These are phyloP conservation scores for Ptychoptera albimana DNA, from an alignment of 2,888 invertebrate species.

Conservation along the genomic window DNA sequence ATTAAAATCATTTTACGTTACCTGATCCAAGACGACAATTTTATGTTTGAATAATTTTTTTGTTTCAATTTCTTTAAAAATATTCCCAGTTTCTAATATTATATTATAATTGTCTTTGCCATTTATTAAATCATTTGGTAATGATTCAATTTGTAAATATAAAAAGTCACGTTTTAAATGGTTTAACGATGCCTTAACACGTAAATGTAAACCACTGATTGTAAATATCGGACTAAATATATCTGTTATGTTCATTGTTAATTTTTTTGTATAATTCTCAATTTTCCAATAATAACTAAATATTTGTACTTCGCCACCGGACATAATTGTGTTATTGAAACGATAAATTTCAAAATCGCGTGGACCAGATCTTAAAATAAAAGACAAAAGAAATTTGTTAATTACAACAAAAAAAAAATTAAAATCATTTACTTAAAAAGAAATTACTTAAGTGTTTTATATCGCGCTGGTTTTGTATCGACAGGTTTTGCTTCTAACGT, in stretches of 20 bases:
- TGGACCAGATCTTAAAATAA: background rate
- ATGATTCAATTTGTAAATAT: constrained; percentile 19
- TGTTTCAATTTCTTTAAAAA: constrained; percentile 22
- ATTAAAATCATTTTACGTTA: constrained; percentile 7
- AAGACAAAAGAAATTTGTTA: no score
- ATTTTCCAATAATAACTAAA: constrained; percentile 30
- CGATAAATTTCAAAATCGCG: constrained; percentile 10
- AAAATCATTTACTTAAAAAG: no score
- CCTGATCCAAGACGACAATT: constrained; percentile 26
- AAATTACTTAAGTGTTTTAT: no score
- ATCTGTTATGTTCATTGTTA: constrained; percentile 15
- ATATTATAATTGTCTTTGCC: constrained; percentile 17
- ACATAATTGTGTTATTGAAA: constrained; percentile 11
- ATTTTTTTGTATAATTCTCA: constrained; percentile 23
- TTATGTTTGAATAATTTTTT: constrained; percentile 22
- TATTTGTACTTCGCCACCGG: constrained; percentile 18
- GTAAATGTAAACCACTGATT: constrained; percentile 17
- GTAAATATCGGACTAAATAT: constrained; percentile 25
- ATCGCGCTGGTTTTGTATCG: no score
- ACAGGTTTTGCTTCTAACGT: no score
- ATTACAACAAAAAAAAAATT: no score
- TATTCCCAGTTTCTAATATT: constrained; percentile 23
- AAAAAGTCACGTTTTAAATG: constrained; percentile 29
- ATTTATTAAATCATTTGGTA: constrained; percentile 13
- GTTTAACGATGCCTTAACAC: constrained; percentile 24